phyloP scores from a whole-genome alignment of 2,797 vertebrate species.

The Vultur gryphus region DNA sequence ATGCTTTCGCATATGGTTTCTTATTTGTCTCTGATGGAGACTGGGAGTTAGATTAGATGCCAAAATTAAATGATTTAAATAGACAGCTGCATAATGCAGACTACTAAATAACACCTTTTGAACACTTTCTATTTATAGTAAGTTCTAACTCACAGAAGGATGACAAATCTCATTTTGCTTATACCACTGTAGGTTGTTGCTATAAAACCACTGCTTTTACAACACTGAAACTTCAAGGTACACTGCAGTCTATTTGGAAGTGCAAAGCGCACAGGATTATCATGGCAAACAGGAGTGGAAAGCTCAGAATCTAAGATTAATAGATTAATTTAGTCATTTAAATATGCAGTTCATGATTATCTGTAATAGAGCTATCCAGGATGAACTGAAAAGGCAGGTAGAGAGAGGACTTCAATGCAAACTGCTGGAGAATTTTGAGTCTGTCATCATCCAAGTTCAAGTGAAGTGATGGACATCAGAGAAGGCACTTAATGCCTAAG shows the following conservation, averaged over 20 bases:
- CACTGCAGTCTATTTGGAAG: neutral
- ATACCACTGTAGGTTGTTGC: neutral
- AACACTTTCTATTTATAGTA: conserved; percentile 73
- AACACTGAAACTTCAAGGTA: neutral
- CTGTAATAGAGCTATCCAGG: neutral
- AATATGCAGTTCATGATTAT: neutral
- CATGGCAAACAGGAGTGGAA: neutral
- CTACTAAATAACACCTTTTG: conserved; percentile 78
- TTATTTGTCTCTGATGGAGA: conserved; percentile 78
- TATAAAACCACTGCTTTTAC: conserved; percentile 18
- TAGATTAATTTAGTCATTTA: neutral
- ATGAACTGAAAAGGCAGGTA: neutral
- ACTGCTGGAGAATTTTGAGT: neutral
- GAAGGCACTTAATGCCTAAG: neutral
- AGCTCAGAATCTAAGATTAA: conserved; percentile 21
- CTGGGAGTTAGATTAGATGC: conserved; percentile 75
- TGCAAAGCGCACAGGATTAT: neutral
- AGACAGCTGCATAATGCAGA: conserved; percentile 78
- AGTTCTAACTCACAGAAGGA: conserved; percentile 50
- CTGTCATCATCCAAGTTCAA: neutral
- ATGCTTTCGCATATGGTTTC: conserved; percentile 79
- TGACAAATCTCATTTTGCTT: conserved; percentile 63
- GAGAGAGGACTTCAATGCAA: neutral
- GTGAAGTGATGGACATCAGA: neutral
- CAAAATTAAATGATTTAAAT: conserved; percentile 83